Evolutionary conservation across 2,888 invertebrate species (phyloP).

Genomic region (Tanytarsus gracilentus): DNA sequence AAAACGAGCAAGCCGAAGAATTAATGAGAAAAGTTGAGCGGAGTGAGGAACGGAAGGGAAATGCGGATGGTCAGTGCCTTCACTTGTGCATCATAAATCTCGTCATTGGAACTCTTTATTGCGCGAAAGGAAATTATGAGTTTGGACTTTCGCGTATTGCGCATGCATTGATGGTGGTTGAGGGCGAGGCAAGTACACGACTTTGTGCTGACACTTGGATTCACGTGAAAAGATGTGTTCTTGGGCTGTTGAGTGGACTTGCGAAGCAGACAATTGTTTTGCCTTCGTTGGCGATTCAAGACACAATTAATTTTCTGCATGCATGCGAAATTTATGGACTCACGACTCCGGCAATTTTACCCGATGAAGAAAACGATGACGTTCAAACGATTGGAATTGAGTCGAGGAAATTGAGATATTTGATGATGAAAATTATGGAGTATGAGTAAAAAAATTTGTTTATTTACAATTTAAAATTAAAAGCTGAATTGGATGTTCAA

Average conservation of each 20-base stretch:
- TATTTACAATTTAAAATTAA: no score
- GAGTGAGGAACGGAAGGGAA: constrained; percentile 88
- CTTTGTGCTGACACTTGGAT: constrained; percentile 98
- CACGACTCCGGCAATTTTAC: constrained; percentile 40
- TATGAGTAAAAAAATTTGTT: constrained; percentile 23
- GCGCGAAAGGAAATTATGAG: constrained; percentile 97
- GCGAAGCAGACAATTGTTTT: constrained; percentile 77
- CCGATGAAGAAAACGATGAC: constrained; percentile 38
- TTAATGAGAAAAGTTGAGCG: constrained; percentile 98
- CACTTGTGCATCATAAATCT: constrained; percentile 97
- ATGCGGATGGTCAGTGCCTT: constrained; percentile 88
- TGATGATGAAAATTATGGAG: constrained; percentile 36
- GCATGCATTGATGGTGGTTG: constrained; percentile 60
- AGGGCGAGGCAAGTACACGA: constrained; percentile 48
- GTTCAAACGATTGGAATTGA: constrained; percentile 42
- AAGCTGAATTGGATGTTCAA: no score
- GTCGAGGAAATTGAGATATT: constrained; percentile 39
- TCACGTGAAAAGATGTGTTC: constrained; percentile 90
- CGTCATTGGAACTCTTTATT: constrained; percentile 94
- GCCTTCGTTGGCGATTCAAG: constrained; percentile 68
- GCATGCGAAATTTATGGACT: constrained; percentile 60
- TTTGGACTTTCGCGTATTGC: constrained; percentile 96
- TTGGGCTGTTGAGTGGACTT: constrained; percentile 75
- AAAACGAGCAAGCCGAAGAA: constrained; percentile 97
- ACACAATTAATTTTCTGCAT: constrained; percentile 75